Evolutionary conservation across 2,113 vertebrate genomes (phyloP).

Genomic region (Ophiodon elongatus): DNA sequence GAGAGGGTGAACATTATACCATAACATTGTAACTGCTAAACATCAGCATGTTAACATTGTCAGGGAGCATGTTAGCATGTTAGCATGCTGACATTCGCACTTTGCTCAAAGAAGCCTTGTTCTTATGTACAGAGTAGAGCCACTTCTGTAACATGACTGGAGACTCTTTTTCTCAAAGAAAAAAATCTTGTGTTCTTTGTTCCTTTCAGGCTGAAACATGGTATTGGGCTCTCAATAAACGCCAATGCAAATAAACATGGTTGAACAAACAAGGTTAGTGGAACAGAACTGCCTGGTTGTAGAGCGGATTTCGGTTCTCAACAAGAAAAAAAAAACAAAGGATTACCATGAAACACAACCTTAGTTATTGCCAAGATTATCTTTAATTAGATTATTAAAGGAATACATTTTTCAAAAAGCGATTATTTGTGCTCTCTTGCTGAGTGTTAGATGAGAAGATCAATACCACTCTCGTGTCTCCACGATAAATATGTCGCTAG

Average conservation of each 20-base stretch:
- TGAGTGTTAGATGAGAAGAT: background rate
- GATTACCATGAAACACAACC: background rate
- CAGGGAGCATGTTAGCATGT: too few species aligned
- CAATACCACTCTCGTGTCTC: background rate
- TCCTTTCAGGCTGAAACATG: background rate
- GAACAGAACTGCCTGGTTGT: background rate
- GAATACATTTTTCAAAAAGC: background rate
- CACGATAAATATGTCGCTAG: background rate
- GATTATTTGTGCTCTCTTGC: background rate
- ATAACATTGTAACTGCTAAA: too few species aligned
- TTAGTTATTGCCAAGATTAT: background rate
- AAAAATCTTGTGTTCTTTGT: background rate
- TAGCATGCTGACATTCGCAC: too few species aligned
- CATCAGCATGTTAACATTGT: too few species aligned
- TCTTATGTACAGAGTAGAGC: background rate
- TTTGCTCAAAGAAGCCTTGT: background rate
- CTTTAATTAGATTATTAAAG: background rate
- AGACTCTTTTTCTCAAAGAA: too few species aligned
- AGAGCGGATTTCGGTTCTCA: too few species aligned
- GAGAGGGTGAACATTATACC: too few species aligned
- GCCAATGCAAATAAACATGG: background rate
- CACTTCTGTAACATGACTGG: background rate
- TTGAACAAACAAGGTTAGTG: background rate
- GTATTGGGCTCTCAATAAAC: background rate
- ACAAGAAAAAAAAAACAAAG: background rate